These are phyloP conservation scores for Epicauta chinensis DNA, from an alignment of 1,140 invertebrate genomes.

Conservation along the genomic window DNA sequence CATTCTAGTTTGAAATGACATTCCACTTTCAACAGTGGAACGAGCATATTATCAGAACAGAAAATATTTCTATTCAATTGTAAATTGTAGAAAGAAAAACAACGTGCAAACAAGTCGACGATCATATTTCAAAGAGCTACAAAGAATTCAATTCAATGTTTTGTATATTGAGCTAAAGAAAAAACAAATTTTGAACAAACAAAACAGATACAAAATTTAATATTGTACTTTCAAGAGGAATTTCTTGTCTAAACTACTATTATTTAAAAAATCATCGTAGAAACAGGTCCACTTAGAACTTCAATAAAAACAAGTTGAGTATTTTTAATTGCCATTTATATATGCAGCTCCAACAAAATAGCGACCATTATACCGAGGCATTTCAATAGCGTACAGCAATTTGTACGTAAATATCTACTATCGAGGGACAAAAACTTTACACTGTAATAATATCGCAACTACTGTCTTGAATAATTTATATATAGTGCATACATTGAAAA, in stretches of 20 bases:
- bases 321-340: conserved; percentile 11
- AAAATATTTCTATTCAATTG: conserved; percentile 9
- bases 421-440: conserved; percentile 8
- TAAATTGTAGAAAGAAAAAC: no score
- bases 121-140: no score
- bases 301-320: conserved; percentile 1
- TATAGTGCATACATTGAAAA: no score
- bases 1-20: conserved; percentile 11
- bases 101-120: not conserved
- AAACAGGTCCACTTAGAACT: not conserved
- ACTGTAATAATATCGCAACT: not conserved
- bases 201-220: no score
- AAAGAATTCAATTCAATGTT: no score
- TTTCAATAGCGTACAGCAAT: conserved; percentile 11
- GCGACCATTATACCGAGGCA: not conserved
- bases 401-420: conserved; percentile 8
- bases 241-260: no score
- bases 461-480: conserved; percentile 7
- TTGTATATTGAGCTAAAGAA: no score
- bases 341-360: conserved; percentile 7
- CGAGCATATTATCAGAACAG: conserved; percentile 3
- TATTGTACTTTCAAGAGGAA: no score
- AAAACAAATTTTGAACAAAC: no score
- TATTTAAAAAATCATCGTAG: no score
- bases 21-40: no score